Evolutionary conservation across 2,888 invertebrate species (phyloP).

Genomic region (Pammene fasciana): DNA sequence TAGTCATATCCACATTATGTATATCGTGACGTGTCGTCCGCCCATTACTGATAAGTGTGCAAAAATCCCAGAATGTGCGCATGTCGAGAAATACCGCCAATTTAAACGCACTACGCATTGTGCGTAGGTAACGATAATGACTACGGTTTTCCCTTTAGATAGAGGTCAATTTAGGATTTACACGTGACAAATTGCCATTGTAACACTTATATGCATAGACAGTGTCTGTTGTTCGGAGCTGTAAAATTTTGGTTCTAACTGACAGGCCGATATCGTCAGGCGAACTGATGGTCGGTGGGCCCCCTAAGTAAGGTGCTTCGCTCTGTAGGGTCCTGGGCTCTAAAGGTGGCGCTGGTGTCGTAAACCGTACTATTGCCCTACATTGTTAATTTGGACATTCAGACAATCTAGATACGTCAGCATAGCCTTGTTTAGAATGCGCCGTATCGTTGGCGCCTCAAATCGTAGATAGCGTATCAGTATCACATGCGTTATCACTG

Average conservation of each 20-base stretch:
- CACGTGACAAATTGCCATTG: background rate
- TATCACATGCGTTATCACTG: conserved; percentile 32
- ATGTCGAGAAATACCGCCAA: background rate
- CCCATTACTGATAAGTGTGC: background rate
- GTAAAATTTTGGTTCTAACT: too few relatives aligned
- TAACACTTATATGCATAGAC: background rate
- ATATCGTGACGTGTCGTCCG: too few relatives aligned
- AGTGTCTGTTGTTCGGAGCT: too few relatives aligned
- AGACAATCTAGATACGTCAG: conserved; percentile 7
- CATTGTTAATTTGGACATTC: background rate
- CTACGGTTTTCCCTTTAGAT: conserved; percentile 2
- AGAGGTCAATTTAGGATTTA: background rate
- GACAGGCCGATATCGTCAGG: too few relatives aligned
- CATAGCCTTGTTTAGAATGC: conserved; percentile 13
- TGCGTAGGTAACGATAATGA: background rate
- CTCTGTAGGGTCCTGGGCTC: background rate
- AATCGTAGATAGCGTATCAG: conserved; percentile 21
- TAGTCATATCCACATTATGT: too few relatives aligned
- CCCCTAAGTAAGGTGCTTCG: background rate
- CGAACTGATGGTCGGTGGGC: too few relatives aligned
- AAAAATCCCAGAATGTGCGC: background rate
- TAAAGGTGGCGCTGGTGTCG: background rate
- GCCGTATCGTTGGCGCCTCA: conserved; percentile 34
- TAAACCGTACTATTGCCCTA: too few relatives aligned
- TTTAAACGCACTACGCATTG: background rate